Evolutionary conservation across 2,888 invertebrate species (phyloP).

Genomic region (Watsonalla binaria): DNA sequence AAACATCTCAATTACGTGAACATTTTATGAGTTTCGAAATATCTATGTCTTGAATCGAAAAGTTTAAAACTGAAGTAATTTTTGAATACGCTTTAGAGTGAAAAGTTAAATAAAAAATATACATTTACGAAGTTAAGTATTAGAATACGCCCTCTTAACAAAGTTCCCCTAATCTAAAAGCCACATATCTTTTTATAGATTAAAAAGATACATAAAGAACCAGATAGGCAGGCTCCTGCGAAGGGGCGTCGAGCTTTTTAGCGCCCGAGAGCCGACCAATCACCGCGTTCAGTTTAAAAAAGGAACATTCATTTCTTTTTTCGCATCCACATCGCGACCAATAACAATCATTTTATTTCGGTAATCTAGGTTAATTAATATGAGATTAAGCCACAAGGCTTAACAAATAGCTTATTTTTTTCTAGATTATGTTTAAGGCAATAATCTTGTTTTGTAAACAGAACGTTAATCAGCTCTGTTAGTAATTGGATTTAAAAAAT

Average conservation of each 20-base stretch:
- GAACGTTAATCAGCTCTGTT: too few relatives aligned
- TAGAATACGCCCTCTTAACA: not conserved
- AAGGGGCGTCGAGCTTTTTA: conserved; percentile 69
- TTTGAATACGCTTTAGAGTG: not conserved
- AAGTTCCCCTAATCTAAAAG: conserved; percentile 4
- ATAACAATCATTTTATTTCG: conserved; percentile 30
- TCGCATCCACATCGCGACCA: conserved; percentile 23
- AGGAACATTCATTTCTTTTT: conserved; percentile 45
- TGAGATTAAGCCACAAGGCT: not conserved
- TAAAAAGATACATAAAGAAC: conserved; percentile 39
- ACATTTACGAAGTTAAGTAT: not conserved
- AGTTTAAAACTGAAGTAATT: not conserved
- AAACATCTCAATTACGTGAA: not conserved
- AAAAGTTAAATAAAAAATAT: too few relatives aligned
- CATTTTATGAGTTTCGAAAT: too few relatives aligned
- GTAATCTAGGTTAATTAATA: conserved; percentile 3
- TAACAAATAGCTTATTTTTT: too few relatives aligned
- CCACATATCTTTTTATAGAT: conserved; percentile 20
- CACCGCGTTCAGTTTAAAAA: conserved; percentile 50
- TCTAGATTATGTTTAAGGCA: too few relatives aligned
- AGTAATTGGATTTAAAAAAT: too few relatives aligned
- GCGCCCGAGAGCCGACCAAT: conserved; percentile 50
- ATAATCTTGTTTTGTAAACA: too few relatives aligned
- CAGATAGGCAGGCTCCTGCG: conserved; percentile 32
- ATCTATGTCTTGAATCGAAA: not conserved